Evolutionary conservation across 2,797 vertebrate species (phyloP).

Genomic region (Ptychadena robeensis): DNA sequence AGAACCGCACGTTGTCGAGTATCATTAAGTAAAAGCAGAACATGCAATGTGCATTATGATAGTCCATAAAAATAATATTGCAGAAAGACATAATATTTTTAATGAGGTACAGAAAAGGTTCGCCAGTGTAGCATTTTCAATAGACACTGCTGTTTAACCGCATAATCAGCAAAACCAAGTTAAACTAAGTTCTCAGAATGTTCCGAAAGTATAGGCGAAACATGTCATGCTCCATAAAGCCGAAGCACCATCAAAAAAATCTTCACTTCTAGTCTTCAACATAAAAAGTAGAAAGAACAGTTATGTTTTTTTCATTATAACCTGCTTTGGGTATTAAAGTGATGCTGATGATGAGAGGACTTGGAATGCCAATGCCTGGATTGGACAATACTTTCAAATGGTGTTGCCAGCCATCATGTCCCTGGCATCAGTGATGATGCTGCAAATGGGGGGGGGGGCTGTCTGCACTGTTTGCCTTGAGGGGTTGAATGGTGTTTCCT

Average conservation of each 20-base stretch:
- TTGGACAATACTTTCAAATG: too few species aligned
- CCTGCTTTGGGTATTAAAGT: too few species aligned
- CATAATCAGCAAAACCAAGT: conserved; percentile 41
- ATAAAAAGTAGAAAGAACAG: neutral
- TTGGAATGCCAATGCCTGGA: too few species aligned
- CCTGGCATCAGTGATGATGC: too few species aligned
- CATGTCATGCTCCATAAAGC: conserved; percentile 35
- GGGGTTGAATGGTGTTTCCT: too few species aligned
- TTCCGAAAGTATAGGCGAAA: conserved; percentile 18
- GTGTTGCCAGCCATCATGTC: too few species aligned
- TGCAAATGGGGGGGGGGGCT: too few species aligned
- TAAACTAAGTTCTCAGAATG: conserved; percentile 39
- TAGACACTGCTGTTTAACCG: conserved; percentile 28
- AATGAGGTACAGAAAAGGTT: conserved; percentile 37
- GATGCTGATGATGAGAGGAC: too few species aligned
- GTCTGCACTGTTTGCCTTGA: too few species aligned
- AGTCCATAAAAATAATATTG: conserved; percentile 57
- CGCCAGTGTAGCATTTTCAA: conserved; percentile 45
- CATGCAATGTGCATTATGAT: conserved; percentile 43
- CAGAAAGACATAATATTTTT: conserved; percentile 46
- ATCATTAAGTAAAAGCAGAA: conserved; percentile 48
- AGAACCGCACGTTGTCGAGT: neutral
- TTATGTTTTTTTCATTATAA: too few species aligned
- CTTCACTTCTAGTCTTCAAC: neutral
- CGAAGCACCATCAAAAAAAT: neutral